Conservation (phyloP, 2,888 invertebrate genomes). For the Phlogophora meticulosa region DNA sequence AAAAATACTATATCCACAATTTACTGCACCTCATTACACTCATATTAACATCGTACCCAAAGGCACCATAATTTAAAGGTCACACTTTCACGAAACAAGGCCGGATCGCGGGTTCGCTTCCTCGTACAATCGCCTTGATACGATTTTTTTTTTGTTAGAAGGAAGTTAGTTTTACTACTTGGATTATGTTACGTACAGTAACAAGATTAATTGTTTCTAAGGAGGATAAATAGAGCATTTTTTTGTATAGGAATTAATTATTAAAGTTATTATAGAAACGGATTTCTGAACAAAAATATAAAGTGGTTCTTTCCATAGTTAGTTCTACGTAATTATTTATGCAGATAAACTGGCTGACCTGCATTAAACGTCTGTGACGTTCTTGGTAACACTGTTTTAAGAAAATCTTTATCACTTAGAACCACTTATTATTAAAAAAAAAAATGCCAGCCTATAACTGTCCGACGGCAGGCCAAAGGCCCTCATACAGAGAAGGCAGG, state of each 20-base stretch:
- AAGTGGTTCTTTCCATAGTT: too few relatives aligned
- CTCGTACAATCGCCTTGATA: conserved; percentile 67
- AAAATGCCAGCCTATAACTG: too few relatives aligned
- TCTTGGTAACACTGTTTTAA: too few relatives aligned
- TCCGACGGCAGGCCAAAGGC: too few relatives aligned
- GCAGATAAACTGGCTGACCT: not conserved
- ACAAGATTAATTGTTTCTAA: conserved; percentile 58
- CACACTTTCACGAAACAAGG: conserved; percentile 67
- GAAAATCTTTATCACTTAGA: too few relatives aligned
- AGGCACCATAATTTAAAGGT: conserved; percentile 58
- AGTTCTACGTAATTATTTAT: too few relatives aligned
- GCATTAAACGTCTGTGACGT: too few relatives aligned
- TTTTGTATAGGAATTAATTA: conserved; percentile 18
- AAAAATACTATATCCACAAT: conserved; percentile 3
- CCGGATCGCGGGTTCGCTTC: conserved; percentile 61
- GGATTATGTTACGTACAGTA: conserved; percentile 62
- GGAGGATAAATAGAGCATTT: conserved; percentile 27
- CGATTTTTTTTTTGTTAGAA: conserved; percentile 64
- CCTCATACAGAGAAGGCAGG: too few relatives aligned
- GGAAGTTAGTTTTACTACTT: conserved; percentile 62
- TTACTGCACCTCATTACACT: conserved; percentile 39
- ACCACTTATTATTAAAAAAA: too few relatives aligned
- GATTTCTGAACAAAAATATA: not conserved
- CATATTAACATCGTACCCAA: conserved; percentile 28
- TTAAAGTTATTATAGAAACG: not conserved